Conservation (phyloP, 2,113 vertebrate species). For the Hystrix cristata region DNA sequence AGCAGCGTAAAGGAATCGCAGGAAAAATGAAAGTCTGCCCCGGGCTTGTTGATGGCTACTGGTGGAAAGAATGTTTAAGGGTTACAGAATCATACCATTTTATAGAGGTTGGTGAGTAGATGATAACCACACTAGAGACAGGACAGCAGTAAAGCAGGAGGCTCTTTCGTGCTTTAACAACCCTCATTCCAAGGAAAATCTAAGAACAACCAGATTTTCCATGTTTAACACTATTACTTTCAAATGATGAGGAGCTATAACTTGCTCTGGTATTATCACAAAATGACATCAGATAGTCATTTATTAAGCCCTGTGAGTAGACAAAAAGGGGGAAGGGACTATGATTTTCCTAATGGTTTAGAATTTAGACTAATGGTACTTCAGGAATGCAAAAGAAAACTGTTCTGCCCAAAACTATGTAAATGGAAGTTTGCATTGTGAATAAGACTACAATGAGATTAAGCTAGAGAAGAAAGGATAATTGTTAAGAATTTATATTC, state of each 20-base stretch:
- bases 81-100: not conserved
- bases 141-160: not conserved
- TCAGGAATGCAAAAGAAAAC: conserved; percentile 78
- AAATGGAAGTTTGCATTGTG: conserved; percentile 48
- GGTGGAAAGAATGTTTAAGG: not conserved
- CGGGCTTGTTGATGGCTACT: not conserved
- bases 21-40: conserved; percentile 34
- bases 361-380: conserved; percentile 54
- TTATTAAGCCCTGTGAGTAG: conserved; percentile 66
- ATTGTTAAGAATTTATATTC: conserved; percentile 35
- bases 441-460: conserved; percentile 54
- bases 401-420: conserved; percentile 39
- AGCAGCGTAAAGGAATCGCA: conserved; percentile 36
- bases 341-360: conserved; percentile 57
- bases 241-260: conserved; percentile 15
- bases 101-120: not conserved
- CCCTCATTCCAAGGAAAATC: not conserved
- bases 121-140: not conserved
- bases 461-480: conserved; percentile 50
- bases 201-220: not conserved
- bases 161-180: not conserved
- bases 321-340: conserved; percentile 46
- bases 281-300: conserved; percentile 54
- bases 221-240: conserved; percentile 30
- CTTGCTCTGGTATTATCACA: conserved; percentile 57